phyloP scores from a whole-genome alignment of 2,888 invertebrate genomes.

The Parochlus steinenii region DNA sequence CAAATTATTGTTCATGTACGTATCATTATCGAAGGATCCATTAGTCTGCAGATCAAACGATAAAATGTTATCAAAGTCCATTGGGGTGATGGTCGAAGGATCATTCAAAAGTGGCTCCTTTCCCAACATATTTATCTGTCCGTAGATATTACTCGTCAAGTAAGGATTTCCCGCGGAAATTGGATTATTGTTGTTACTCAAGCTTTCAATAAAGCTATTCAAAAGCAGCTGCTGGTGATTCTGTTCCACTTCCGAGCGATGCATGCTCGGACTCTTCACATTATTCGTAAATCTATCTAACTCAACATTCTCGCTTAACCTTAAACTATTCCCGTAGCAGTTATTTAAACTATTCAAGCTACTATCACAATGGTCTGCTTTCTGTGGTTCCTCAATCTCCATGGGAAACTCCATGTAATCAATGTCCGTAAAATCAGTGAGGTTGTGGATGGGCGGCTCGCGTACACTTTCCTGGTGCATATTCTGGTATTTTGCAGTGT shows the following conservation, averaged over 20 bases:
- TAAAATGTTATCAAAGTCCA: slow-evolving; percentile 11
- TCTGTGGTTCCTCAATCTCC: slow-evolving; percentile 12
- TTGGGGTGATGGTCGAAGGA: slow-evolving; percentile 4
- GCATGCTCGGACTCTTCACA: too few species aligned
- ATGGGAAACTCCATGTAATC: slow-evolving; percentile 7
- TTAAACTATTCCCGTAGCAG: too few species aligned
- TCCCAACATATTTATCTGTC: slow-evolving; percentile 7
- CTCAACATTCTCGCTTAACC: too few species aligned
- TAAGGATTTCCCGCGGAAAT: too few species aligned
- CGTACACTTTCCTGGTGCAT: neutral
- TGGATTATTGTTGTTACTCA: slow-evolving; percentile 3
- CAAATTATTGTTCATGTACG: neutral
- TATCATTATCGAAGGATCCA: neutral
- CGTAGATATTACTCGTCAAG: too few species aligned
- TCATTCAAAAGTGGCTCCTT: too few species aligned
- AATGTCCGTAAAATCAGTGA: neutral
- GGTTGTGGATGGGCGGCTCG: neutral
- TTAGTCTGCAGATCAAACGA: slow-evolving; percentile 8
- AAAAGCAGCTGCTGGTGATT: too few species aligned
- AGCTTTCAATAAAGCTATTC: too few species aligned
- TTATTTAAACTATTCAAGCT: too few species aligned
- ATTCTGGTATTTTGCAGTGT: neutral
- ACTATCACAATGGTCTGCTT: too few species aligned
- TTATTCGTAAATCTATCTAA: too few species aligned
- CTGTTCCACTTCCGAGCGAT: too few species aligned